Base-by-base conservation (phyloP, 2,888 invertebrate genomes). In the Acholoe squamosa region DNA sequence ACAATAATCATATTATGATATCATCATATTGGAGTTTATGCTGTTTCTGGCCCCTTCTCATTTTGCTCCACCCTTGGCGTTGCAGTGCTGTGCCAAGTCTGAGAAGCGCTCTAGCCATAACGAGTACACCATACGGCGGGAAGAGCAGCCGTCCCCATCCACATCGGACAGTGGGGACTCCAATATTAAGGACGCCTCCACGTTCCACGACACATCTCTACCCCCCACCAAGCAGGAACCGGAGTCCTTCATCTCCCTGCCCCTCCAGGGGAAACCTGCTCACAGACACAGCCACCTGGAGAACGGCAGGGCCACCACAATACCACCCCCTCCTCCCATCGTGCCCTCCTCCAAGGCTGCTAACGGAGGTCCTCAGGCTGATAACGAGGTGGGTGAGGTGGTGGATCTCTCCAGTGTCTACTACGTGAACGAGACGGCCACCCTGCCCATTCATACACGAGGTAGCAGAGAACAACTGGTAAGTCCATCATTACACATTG, bases 371-470 rank as follows among this genome's bases (percentile, higher is more conserved):
- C 61, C 61, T 7, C 71, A 84, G 84, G 84, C 84, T 3, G 51
- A 84, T 43, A 84, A 84, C 51, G 86, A 7, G 54, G 31, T 86
- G 16, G 86, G 86, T 5, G 86, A 86, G 25, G 86, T 52, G 28
- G 28, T 86, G 7, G 86, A 86, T 22, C 28, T 86, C 31, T 86
- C 86, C 10, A 31, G 10, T 10, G 56, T 86, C 31, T 86, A 25
- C 56, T 54, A 54, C 86, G 86, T 86, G 52, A 33, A 86, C 25
- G 86, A 86, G 56, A 86, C 56, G 86, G 80, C 80, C 33, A 80
- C 80, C 22, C n/a, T 80, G 25, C 80, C 80, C 80, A 19, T 80
- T 0, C 76, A 76, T 5, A 31, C 14, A 14, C 33, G 80, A 5
- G 80, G 43, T 5, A 80, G 19, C 34, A 80, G 34, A 19, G 80